Base-by-base conservation (phyloP, 1,140 invertebrate species). In the Polypedilum pembai region DNA sequence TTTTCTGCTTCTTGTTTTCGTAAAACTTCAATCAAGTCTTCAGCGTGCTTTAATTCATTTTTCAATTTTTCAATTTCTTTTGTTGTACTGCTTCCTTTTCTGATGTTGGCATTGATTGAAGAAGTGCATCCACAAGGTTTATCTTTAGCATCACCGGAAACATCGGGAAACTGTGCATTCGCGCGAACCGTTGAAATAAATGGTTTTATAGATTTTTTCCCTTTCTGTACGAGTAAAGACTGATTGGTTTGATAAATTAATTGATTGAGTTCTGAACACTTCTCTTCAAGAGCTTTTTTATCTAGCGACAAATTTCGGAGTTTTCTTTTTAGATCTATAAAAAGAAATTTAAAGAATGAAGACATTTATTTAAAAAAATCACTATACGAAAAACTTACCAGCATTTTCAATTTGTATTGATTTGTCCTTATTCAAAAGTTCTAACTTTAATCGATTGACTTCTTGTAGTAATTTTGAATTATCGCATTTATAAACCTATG, bases 361-460 rank as follows among this genome's bases (percentile, higher is more conserved):
- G 1, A 18, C 8, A 18, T 18, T 20, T 69, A 10, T 8, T 18
- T n/a, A 69, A 20, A 18, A 69, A 3, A n/a, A n/a, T n/a, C n/a
- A n/a, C n/a, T n/a, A n/a, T 69, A 8, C n/a, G 21, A 5, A 21
- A 20, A 74, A 76, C 75, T 73, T 79, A 82, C 81, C 81, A 76
- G 78, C 20, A 78, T 76, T 10, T 77, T 78, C 74, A 76, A 72
- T 33, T 82, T 80, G 73, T 76, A 81, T 33, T 75, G 85, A 79
- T 82, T 91, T 85, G 80, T 86, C 85, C 76, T 84, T 82, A 76
- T 89, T 85, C 65, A 90, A 80, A 12, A 90, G 80, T 77, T 90
- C 85, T 76, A 86, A 80, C 78, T 92, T 88, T 40, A 92, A 80
- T 75, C 89, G 85, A 83, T 91, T 92, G 77, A 85, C 87, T 80